Conservation (phyloP, 2,797 vertebrate species). For the Taeniopygia guttata region DNA sequence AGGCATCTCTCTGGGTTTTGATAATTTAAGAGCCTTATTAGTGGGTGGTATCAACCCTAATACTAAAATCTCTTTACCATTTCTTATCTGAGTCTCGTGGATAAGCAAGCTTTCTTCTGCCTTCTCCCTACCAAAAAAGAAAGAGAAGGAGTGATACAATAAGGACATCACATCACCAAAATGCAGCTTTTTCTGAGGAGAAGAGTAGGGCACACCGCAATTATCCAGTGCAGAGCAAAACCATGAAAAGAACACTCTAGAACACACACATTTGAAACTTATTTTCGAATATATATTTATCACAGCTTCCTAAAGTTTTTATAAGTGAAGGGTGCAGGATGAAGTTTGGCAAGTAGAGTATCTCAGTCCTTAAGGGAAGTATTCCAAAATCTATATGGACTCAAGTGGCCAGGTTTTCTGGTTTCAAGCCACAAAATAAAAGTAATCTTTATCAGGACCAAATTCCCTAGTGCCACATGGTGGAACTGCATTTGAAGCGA, state of each 20-base stretch:
- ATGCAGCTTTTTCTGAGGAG: not conserved
- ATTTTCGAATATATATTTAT: not conserved
- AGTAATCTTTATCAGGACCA: not conserved
- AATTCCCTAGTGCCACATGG: not conserved
- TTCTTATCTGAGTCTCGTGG: slow-evolving; percentile 70
- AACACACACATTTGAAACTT: fast-evolving
- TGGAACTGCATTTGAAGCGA: not conserved
- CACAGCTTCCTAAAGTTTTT: not conserved
- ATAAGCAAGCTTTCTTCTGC: slow-evolving; percentile 73
- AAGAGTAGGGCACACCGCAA: not conserved
- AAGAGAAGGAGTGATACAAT: slow-evolving; percentile 2
- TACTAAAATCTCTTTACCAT: slow-evolving; percentile 70
- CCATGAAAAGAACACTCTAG: not conserved
- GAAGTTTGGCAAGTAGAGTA: not conserved
- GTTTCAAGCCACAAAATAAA: not conserved
- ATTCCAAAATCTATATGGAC: not conserved
- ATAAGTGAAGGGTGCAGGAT: not conserved
- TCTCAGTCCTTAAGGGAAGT: not conserved
- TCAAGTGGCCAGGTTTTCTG: not conserved
- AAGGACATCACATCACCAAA: not conserved
- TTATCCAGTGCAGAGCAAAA: not conserved
- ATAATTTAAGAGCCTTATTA: not conserved
- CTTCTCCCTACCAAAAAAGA: slow-evolving; percentile 69
- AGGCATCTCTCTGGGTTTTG: not conserved
- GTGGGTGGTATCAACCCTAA: not conserved